Evolutionary conservation across 2,113 vertebrate species (phyloP).

Genomic region (Brienomyrus brachyistius): DNA sequence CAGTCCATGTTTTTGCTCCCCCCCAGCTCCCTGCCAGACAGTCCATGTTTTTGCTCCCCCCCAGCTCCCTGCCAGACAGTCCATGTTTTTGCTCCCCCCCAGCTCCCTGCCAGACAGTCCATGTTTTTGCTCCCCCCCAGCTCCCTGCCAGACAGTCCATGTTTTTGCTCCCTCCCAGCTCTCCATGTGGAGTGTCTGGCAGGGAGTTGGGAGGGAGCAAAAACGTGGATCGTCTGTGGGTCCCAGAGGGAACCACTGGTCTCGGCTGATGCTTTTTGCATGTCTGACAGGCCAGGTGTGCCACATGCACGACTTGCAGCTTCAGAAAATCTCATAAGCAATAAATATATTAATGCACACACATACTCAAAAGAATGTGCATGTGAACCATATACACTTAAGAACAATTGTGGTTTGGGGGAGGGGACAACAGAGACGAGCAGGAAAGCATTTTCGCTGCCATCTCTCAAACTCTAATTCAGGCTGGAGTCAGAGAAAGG

Average conservation of each 20-base stretch:
- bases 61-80: neutral
- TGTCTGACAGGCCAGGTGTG: neutral
- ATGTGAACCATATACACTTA: neutral
- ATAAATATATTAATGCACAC: neutral
- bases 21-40: no score
- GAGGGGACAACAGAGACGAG: neutral
- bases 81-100: no score
- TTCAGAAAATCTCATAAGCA: neutral
- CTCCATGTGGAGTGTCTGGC: neutral
- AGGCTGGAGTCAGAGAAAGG: neutral
- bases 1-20: no score
- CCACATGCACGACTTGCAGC: neutral
- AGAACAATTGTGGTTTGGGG: neutral
- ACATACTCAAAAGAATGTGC: neutral
- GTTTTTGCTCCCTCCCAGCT: neutral
- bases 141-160: neutral
- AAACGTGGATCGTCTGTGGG: neutral
- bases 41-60: no score
- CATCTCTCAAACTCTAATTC: neutral
- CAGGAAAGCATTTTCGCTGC: no score
- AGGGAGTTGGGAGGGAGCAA: neutral
- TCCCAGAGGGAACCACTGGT: neutral
- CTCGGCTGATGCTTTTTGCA: neutral
- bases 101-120: no score
- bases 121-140: no score